Evolutionary conservation across 2,888 invertebrate genomes (phyloP), one percentile per base, ranked within the genome.

Genomic region (Amaurobius ferox): DNA sequence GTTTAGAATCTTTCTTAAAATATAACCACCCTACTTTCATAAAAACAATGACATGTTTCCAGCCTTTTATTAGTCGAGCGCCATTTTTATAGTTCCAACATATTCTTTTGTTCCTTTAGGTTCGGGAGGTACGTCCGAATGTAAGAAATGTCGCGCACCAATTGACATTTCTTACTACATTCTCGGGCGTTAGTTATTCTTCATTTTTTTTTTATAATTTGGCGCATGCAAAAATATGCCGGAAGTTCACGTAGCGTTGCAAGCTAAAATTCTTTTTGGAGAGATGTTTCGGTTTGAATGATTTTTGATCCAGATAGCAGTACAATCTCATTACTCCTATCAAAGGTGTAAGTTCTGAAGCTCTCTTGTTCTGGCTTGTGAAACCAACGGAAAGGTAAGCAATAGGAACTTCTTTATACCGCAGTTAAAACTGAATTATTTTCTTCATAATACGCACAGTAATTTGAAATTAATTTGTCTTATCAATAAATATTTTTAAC

Each of bases 181-280:
- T 28, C n/a, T 7, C 30, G n/a, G n/a, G n/a, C n/a, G n/a, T n/a
- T n/a, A n/a, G n/a, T n/a, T n/a, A n/a, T n/a, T 64, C 29, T 29
- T 29, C 29, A n/a, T 2, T 64, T 32, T 16, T 23, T 16, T 11
- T 55, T 55, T 3, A 1, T 19, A 11, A 44, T 44, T 55, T 16
- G 1, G 23, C 5, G 64, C 23, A 64, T 13, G 29, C 16, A 64
- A 64, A 30, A 64, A 64, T 30, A 64, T 64, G 29, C 64, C 64
- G 64, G 64, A 64, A 64, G 64, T 64, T 11, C 29, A 64, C 6
- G 30, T 16, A 64, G 64, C 29, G 30, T 64, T 64, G 16, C 64
- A 0, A 6, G 30, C 29, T 29, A 16, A n/a, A 61, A 61, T 44
- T 16, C 44, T 44, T 23, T 55, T 55, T 55, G 1, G 23, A 3